Evolutionary conservation across 92 coral and sea anemone species (phyloP), one percentile per base, ranked within the genome.

Genomic region (Galaxea fascicularis): DNA sequence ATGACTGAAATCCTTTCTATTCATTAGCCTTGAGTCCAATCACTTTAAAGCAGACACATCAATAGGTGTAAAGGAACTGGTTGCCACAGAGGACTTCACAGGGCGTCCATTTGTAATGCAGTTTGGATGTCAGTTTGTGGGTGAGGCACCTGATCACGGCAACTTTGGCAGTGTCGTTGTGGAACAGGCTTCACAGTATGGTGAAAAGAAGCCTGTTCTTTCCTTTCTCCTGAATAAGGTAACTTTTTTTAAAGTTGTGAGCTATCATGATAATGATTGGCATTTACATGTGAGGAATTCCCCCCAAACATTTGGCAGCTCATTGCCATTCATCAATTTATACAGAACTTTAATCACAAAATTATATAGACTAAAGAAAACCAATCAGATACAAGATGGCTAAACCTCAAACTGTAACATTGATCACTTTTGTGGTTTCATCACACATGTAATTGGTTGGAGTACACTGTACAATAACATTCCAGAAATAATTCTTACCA

Each of bases 101-200:
- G 98, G 98, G 8, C 92, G 98, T 4, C 98, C 95, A 28, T 92
- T 95, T 46, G 96, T 94, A 25, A 91, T 87, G 8, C 98, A 96
- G 83, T 96, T 96, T 92, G 95, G 95, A 41, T 96, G 98, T 71
- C 84, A 79, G 56, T 91, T 91, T 78, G 85, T 82, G n/a, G 91
- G 91, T 4, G 84, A 90, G 10, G 52, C 85, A 22, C 96, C 95
- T 4, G 75, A 74, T 10, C 73, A 76, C 71, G 98, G 98, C 10
- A 94, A 90, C 24, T 92, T 96, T 94, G 98, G 98, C 4, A 94
- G 86, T 63, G 95, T 94, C 8, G 74, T 71, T 27, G 88, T 94
- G n/a, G 94, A 91, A 39, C 94, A 89, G 70, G 89, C 89, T 0
- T 66, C 83, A 10, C 71, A 79, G 65, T 78, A 79, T 57, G 91